Evolutionary conservation across 2,113 vertebrate genomes (phyloP), one percentile per base, ranked within the genome.

Genomic region (Labeo catla): DNA sequence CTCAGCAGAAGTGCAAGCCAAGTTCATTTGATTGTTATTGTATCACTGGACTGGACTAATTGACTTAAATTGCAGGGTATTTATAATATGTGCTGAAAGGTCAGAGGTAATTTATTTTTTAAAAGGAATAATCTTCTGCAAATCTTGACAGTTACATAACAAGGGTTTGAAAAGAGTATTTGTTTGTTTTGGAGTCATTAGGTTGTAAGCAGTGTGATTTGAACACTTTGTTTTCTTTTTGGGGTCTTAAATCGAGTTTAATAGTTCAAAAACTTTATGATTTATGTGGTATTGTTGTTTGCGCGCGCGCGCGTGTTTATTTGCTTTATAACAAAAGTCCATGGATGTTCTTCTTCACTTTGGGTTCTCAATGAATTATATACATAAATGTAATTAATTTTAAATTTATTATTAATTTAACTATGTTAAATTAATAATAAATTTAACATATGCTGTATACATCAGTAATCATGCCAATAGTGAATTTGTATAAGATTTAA

Each of bases 81-180:
- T n/a, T 65, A 45, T 16, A 28, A 28, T 28, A 47, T n/a, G 36
- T 80, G 10, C 8, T 4, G 13, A 28, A 63, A 63, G 21, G 36
- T 45, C 21, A 23, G 43, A 2, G 11, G 16, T 77, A 19, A 19
- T n/a, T 45, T 10, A 28, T 0, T 21, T 79, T 43, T n/a, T 13
- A 13, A 2, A 28, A 16, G 43, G 39, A 65, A 65, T 16, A 11
- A 8, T 49, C n/a, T 49, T 65, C 7, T 65, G n/a, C 43, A 65
- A 19, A 80, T 21, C 77, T 63, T 43, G 36, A 13, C 36, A 63
- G 50, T 80, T 80, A 45, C 39, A 45, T 80, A 79, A 61, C 34
- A 79, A 80, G 54, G 59, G 6, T 39, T 78, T 52, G n/a, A 19
- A 77, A 52, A 28, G 12, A 23, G 39, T 66, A 52, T 47, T 52